phyloP scores from a whole-genome alignment of 1,140 invertebrate species.

The Diploscapter pachys region DNA sequence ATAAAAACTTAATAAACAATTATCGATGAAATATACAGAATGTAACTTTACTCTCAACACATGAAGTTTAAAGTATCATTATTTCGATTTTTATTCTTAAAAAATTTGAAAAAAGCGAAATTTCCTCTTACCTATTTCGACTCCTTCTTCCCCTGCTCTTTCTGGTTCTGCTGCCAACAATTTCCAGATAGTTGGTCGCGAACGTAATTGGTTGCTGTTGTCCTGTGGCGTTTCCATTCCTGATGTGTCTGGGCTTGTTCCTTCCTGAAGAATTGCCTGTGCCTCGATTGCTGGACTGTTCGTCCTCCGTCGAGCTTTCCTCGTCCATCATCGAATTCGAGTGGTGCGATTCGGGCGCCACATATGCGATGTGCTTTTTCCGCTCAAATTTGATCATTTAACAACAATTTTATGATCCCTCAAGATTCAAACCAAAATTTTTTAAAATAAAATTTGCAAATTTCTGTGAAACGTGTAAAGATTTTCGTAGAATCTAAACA shows the following conservation, averaged over 20 bases:
- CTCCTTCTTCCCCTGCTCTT: constrained; percentile 1
- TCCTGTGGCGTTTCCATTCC: constrained; percentile 3
- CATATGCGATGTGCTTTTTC: constrained; percentile 58
- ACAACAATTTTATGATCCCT: too few species aligned
- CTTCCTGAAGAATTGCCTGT: too few species aligned
- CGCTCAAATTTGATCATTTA: constrained; percentile 38
- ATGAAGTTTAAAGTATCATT: too few species aligned
- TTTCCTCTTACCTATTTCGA: constrained; percentile 4
- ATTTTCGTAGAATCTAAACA: too few species aligned
- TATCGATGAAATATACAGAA: too few species aligned
- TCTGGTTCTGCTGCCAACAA: too few species aligned
- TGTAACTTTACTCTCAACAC: too few species aligned
- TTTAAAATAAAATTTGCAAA: neutral
- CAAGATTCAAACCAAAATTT: too few species aligned
- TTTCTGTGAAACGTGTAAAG: constrained; percentile 42
- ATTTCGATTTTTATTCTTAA: too few species aligned
- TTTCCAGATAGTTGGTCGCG: too few species aligned
- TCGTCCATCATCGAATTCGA: constrained; percentile 58
- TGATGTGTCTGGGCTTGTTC: constrained; percentile 22
- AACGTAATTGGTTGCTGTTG: neutral
- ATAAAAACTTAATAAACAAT: too few species aligned
- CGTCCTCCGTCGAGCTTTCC: constrained; percentile 47
- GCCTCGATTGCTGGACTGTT: neutral
- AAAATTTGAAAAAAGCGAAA: too few species aligned
- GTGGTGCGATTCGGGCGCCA: constrained; percentile 56